These are phyloP conservation scores for Tetragnatha versicolor DNA, from an alignment of 1,140 invertebrate genomes.

Conservation along the genomic window DNA sequence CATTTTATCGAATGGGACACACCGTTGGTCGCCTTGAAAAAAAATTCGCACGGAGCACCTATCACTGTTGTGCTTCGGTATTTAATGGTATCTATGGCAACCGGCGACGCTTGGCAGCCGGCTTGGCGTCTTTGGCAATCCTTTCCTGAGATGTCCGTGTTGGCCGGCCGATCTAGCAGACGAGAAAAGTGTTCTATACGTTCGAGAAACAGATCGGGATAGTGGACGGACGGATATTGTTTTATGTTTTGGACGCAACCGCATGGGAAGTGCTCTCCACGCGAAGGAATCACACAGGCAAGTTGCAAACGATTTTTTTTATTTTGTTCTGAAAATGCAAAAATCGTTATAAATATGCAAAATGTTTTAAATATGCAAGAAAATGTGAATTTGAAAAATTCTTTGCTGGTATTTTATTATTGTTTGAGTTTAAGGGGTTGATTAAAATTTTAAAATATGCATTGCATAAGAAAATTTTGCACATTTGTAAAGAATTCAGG, in stretches of 20 bases:
- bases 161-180: not conserved
- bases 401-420: no score
- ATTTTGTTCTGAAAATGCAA: no score
- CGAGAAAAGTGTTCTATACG: constrained; percentile 13
- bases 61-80: constrained; percentile 1
- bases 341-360: no score
- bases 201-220: not conserved
- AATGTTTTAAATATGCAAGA: no score
- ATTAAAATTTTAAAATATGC: no score
- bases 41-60: not conserved
- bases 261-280: constrained; percentile 8
- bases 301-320: no score
- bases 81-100: constrained; percentile 1
- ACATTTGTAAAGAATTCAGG: no score
- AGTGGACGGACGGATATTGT: not conserved
- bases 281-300: constrained; percentile 13
- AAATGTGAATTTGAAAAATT: no score
- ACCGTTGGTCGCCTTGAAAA: no score
- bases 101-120: constrained; percentile 12
- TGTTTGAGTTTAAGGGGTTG: no score
- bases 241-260: constrained; percentile 4
- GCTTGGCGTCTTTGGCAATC: not conserved
- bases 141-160: not conserved
- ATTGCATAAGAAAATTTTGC: no score
- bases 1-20: no score